Evolutionary conservation across 2,888 invertebrate genomes (phyloP).

Genomic region (Brachypalpus laphriformis): DNA sequence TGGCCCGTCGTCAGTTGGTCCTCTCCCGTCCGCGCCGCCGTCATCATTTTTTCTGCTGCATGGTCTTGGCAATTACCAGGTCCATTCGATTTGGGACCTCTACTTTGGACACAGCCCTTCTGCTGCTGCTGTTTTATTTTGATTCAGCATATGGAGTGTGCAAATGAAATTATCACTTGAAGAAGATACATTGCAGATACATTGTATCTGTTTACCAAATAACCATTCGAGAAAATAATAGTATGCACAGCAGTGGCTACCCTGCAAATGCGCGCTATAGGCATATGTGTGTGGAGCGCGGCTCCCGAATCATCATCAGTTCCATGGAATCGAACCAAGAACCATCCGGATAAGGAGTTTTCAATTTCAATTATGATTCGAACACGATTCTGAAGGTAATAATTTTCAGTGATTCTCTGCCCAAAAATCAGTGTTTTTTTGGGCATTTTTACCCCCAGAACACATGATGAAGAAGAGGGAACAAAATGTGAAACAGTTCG

Average conservation of each 20-base stretch:
- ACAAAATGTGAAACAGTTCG: constrained; percentile 17
- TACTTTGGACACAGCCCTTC: too few relatives aligned
- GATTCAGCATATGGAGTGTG: constrained; percentile 48
- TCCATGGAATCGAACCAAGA: not conserved
- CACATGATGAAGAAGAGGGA: not conserved
- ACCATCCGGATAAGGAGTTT: constrained; percentile 63
- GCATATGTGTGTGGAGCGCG: not conserved
- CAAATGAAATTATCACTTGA: constrained; percentile 72
- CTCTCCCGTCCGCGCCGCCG: constrained; percentile 43
- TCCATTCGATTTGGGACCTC: constrained; percentile 43
- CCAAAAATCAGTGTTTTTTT: not conserved
- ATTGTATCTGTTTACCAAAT: not conserved
- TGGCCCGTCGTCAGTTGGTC: constrained; percentile 35
- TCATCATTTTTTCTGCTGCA: constrained; percentile 56
- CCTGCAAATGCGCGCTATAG: too few relatives aligned
- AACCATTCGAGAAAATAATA: constrained; percentile 44
- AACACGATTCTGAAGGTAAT: constrained; percentile 70
- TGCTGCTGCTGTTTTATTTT: constrained; percentile 21
- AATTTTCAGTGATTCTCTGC: constrained; percentile 53
- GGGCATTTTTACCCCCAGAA: not conserved
- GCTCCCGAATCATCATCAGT: constrained; percentile 57
- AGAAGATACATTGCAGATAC: constrained; percentile 25
- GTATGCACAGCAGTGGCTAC: constrained; percentile 63
- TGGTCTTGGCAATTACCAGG: constrained; percentile 66
- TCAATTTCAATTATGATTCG: constrained; percentile 73